phyloP scores from a whole-genome alignment of 2,113 vertebrate genomes.

The Hippocampus zosterae region DNA sequence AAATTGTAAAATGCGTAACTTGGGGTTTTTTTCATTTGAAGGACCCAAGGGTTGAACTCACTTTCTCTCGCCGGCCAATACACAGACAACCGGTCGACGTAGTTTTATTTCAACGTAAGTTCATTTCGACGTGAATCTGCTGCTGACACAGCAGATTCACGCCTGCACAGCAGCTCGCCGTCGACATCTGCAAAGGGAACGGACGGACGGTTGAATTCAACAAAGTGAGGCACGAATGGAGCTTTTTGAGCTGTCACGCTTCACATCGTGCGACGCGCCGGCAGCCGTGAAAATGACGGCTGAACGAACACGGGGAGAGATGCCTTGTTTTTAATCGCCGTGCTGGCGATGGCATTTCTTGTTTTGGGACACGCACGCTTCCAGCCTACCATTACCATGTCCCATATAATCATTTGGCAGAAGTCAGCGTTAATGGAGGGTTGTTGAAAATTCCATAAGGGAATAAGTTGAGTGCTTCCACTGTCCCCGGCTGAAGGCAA shows the following conservation, averaged over 20 bases:
- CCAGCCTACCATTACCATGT: slow-evolving; percentile 28
- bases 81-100: neutral
- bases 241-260: slow-evolving; percentile 36
- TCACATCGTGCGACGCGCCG: slow-evolving; percentile 15
- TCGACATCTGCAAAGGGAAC: slow-evolving; percentile 44
- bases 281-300: slow-evolving; percentile 7
- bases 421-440: slow-evolving; percentile 45
- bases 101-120: slow-evolving; percentile 15
- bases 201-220: slow-evolving; percentile 47
- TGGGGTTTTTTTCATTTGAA: too few species aligned
- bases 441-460: slow-evolving; percentile 56
- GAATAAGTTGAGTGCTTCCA: slow-evolving; percentile 52
- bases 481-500: slow-evolving; percentile 51
- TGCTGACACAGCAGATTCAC: slow-evolving; percentile 19
- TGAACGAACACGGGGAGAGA: slow-evolving; percentile 17
- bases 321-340: slow-evolving; percentile 15
- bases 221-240: slow-evolving; percentile 51
- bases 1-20: too few species aligned
- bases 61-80: neutral
- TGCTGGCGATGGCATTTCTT: neutral
- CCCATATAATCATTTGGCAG: slow-evolving; percentile 53
- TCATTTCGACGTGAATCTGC: slow-evolving; percentile 28
- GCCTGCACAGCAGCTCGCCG: slow-evolving; percentile 33
- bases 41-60: too few species aligned
- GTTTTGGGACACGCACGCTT: neutral